Base-by-base conservation (phyloP, 2,113 vertebrate genomes). In the Oncorhynchus masou region DNA sequence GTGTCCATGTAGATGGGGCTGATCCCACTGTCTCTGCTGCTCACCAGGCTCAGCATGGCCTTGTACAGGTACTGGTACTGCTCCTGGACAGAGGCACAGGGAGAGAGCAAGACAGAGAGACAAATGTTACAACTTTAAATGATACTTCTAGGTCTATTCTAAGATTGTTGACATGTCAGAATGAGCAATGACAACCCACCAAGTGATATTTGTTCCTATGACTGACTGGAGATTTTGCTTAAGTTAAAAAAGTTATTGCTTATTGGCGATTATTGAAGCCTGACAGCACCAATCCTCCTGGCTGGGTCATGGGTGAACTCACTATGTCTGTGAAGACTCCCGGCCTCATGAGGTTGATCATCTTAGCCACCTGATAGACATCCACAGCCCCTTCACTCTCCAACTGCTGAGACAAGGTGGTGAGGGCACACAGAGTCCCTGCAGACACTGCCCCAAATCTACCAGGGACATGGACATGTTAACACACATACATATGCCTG, bases 321-420 rank as follows among this genome's bases (percentile, higher is more conserved):
- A 99, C 98, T 78, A 99, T 96, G 87, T 99, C 97, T 92, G 98
- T 99, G 91, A 99, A 99, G 89, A 99, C 97, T 81, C 97, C 97
- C 78, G 98, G 98, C 90, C 98, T 94, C 98, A 99, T 99, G 20
- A 99, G 96, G 91, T 99, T 99, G 88, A 99, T 98, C 98, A 99
- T 99, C 92, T 99, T 99, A 76, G 97, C 97, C 94, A 99, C 98
- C 91, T 99, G 98, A 92, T 98, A 99, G 86, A 99, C 95, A 91
- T 99, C 97, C 13, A 99, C 96, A 25, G 96, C 94, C 5, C 95
- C 97, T 87, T 99, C 97, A 16, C 93, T 97, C 91, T 99, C 97
- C 87, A 99, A 91, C 87, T 99, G 98, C 88, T 99, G 96, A 75
- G 96, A 97, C 87, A 99, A 93, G 62, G 97, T 97, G 87, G 95